Evolutionary conservation across 1,140 invertebrate species (phyloP), one percentile per base, ranked within the genome.

Genomic region (Drosophila willistoni): DNA sequence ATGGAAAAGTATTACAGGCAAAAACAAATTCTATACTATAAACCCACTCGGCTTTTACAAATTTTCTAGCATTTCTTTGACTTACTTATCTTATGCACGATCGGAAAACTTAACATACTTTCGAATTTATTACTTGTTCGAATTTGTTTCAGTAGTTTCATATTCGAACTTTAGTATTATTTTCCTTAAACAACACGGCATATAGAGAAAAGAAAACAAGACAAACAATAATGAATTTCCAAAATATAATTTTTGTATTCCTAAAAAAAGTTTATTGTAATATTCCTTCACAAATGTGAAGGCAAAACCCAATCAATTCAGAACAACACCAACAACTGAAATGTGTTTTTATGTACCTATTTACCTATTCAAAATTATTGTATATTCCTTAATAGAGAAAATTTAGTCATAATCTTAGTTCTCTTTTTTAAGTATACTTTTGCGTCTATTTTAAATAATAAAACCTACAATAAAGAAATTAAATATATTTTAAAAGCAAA

Each of bases 121-220:
- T 85, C 78, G 82, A 86, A 86, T 85, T 86, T 85, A 86, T 44
- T 65, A 36, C 13, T 59, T 75, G 41, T 79, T 81, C 68, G 65
- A 85, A 85, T 79, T 86, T 71, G 41, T 62, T 59, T 44, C 51
- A 47, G 14, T 47, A 51, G 39, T 33, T 61, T 70, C 71, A 69
- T 29, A 57, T 77, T 77, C 63, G 76, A 44, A 64, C 68, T 47
- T 60, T 76, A 79, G 80, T 83, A 76, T 84, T 83, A 80, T 68
- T 68, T 57, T 73, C 47, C 61, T 41, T 56, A 55, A 34, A 22
- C 56, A 17, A 29, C 36, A 63, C 36, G 44, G 41, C 61, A 47
- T 47, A 29, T 29, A 7, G 6, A 29, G 29, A 29, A 29, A 29
- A 29, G 29, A 29, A 29, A 47, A 17, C 10, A 36, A 36, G 34